A percentile compares a stretch with the other conserved stretches of the same genome.
Conservation (phyloP, 1,140 invertebrate genomes). For the Druon quercuslanigerum region DNA sequence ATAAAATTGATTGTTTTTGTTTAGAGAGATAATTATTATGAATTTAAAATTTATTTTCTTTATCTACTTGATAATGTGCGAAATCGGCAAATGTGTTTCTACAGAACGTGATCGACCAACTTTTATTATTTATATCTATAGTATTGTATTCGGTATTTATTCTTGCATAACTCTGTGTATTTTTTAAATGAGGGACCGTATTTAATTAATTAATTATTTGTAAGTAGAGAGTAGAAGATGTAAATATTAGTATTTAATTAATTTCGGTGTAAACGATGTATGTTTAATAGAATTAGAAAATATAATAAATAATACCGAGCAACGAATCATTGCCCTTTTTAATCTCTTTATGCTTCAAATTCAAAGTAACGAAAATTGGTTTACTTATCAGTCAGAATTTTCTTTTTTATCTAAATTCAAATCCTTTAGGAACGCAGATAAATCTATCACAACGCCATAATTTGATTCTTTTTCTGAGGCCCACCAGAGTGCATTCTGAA, state of each 20-base stretch:
- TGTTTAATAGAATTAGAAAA: slow-evolving; percentile 2
- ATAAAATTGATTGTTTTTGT: too few relatives aligned
- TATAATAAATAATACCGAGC: slow-evolving; percentile 4
- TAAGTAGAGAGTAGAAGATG: slow-evolving; percentile 2
- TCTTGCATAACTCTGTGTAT: slow-evolving; percentile 26
- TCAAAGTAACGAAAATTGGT: background rate
- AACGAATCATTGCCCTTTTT: too few relatives aligned
- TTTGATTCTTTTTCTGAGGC: slow-evolving; percentile 69
- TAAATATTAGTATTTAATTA: slow-evolving; percentile 26
- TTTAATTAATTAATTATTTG: background rate
- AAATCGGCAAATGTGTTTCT: background rate
- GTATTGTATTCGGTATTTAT: slow-evolving; percentile 13
- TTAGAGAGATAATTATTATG: too few relatives aligned
- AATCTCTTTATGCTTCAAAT: background rate
- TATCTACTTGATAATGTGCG: background rate
- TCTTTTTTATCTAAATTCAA: slow-evolving; percentile 69
- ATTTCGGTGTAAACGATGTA: slow-evolving; percentile 27
- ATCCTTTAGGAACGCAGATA: slow-evolving; percentile 74
- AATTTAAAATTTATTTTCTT: background rate
- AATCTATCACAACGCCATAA: slow-evolving; percentile 71
- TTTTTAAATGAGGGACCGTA: slow-evolving; percentile 4
- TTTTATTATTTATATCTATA: slow-evolving; percentile 38
- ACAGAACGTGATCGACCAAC: slow-evolving; percentile 19
- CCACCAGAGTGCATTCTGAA: slow-evolving; percentile 74
- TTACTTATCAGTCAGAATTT: slow-evolving; percentile 24